Base-by-base conservation (phyloP, 2,113 vertebrate genomes). In the Malurus elegans region DNA sequence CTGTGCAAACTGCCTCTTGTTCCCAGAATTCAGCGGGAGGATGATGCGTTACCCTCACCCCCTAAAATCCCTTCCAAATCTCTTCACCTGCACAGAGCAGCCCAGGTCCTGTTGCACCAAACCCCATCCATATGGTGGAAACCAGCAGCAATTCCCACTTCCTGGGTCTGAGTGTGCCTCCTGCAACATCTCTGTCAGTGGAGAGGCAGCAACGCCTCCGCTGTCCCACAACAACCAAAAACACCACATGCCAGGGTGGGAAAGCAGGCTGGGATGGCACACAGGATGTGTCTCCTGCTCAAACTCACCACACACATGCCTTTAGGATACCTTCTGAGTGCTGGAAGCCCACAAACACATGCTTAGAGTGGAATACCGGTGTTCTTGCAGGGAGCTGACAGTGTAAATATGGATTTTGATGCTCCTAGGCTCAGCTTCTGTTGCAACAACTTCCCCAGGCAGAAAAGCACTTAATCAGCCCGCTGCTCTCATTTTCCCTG, bases 171-270 rank as follows among this genome's bases (percentile, higher is more conserved):
- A 40, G 9, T 5, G 6, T 73, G 25, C 54, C 40, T 88, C 67
- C 71, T 76, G 67, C 50, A 66, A 51, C 44, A 14, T 20, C 62
- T 79, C 44, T 10, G 2, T n/a, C 9, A 12, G 18, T 34, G 67
- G 50, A 31, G 75, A 73, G 51, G 38, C 31, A 45, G 31, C 18
- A 61, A 6, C 2, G 1, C 36, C 50, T 76, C 62, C 32, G 1
- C 56, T n/a, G 11, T 11, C 72, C 64, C 51, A 14, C 47, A 12
- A 0, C 7, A 34, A 29, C 48, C n/a, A 66, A 7, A 14, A 8
- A 32, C 28, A 32, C 26, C 18, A 0, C 8, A 10, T 0, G 1
- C 53, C 54, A 42, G 18, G 40, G 13, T 56, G n/a, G 74, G 61
- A 34, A 24, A 29, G 6, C 48, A 67, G 75, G 6, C 29, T 79